Percentiles rank a stretch among this genome's conserved stretches.
Conservation (phyloP, 2,797 vertebrate species). For the Perdix hodgsoniae region DNA sequence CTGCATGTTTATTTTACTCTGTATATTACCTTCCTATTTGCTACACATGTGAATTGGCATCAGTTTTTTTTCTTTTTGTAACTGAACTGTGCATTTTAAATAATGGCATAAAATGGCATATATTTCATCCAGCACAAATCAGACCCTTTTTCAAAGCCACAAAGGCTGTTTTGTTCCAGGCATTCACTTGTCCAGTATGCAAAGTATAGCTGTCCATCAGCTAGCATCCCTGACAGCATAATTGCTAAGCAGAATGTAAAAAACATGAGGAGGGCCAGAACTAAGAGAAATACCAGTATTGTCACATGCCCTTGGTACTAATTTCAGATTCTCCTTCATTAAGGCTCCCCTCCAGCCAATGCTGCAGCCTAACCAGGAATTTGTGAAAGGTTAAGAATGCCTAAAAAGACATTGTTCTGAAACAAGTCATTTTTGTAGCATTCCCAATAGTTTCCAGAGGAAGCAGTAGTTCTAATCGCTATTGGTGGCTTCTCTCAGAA, state of each 20-base stretch:
- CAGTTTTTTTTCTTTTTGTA: too few relatives aligned
- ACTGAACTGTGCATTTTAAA: constrained; percentile 39
- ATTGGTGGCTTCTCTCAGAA: neutral
- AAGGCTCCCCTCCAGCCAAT: neutral
- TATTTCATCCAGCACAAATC: constrained; percentile 14
- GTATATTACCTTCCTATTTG: constrained; percentile 21
- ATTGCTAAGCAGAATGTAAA: constrained; percentile 26
- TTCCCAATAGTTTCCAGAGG: neutral
- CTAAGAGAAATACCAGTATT: neutral
- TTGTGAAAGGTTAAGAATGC: neutral
- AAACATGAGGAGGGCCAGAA: neutral
- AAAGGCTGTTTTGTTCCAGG: neutral
- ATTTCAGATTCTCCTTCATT: constrained; percentile 19
- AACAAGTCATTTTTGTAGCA: neutral
- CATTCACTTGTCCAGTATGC: constrained; percentile 42
- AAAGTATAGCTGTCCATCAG: constrained; percentile 37
- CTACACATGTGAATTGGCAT: neutral
- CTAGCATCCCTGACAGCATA: constrained; percentile 37
- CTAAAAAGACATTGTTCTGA: neutral
- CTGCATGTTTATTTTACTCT: constrained; percentile 7
- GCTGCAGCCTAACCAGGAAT: neutral
- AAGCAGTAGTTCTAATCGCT: neutral
- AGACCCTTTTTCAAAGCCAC: neutral
- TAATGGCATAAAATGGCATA: constrained; percentile 22
- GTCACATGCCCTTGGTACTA: neutral